A percentile compares a stretch with the other conserved stretches of the same genome.
These are phyloP conservation scores for Hemitrygon akajei DNA, from an alignment of 2,797 vertebrate genomes.

Conservation along the genomic window DNA sequence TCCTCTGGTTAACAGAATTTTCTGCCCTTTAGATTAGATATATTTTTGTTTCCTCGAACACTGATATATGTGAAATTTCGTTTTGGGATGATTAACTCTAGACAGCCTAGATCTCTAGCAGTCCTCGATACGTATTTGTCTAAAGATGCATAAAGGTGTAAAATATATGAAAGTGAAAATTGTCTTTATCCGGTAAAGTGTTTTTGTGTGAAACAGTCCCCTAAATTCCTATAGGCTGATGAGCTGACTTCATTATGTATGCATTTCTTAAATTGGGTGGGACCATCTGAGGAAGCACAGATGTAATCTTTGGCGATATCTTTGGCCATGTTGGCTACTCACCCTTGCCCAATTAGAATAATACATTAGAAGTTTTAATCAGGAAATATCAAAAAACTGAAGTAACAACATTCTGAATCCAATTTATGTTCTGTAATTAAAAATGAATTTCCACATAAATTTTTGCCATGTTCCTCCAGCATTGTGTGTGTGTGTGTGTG, in stretches of 20 bases:
- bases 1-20: background rate
- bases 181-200: background rate
- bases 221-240: background rate
- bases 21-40: background rate
- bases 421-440: background rate
- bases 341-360: background rate
- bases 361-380: background rate
- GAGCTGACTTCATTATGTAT: background rate
- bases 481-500: too few species aligned
- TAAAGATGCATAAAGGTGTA: background rate
- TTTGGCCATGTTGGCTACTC: background rate
- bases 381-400: background rate
- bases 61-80: background rate
- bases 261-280: background rate
- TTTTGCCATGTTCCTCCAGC: too few species aligned
- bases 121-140: background rate
- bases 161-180: background rate
- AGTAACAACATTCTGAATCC: background rate
- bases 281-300: background rate
- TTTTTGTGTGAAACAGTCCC: background rate
- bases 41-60: background rate
- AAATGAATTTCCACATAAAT: background rate
- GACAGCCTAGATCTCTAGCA: background rate
- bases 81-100: background rate
- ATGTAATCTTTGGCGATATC: background rate